Evolutionary conservation across 2,888 invertebrate species (phyloP), one percentile per base, ranked within the genome.

Genomic region (Xanthia icteritia): DNA sequence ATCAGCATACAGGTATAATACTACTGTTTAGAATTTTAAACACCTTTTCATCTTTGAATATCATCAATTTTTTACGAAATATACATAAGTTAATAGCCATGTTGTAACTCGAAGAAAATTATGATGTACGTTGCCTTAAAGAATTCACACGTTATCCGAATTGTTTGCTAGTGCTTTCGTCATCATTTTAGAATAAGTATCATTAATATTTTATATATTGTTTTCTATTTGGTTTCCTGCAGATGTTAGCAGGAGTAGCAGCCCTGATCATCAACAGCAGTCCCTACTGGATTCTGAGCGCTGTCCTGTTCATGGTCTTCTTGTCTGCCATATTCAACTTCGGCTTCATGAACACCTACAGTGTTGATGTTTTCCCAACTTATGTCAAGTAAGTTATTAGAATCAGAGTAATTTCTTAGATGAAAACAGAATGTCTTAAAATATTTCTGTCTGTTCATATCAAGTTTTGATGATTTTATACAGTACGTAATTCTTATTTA

Each of bases 291-390:
- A 75, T 90, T 58, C 70, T 95, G 31, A 94, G 93, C 23, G 92
- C 92, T 0, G 60, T 92, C n/a, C 88, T 94, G 2, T 92, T 95
- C 85, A 89, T 95, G 76, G 56, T 91, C 2, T 94, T 92, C 85
- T 77, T 94, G 61, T 82, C 92, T 0, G 94, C 93, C 0, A 78
- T 93, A 31, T 90, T 96, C 66, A 96, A 95, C 90, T 96, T 95
- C 56, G 96, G 95, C 0, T 90, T 94, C 60, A 89, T 96, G 2
- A 92, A 93, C 20, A 92, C 95, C 0, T 95, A 94, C 84, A 92
- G 92, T 60, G 96, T 96, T 0, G 96, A 96, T 8, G 77, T 96
- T 70, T 96, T 95, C 84, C 97, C 97, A 1, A 96, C 97, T 73
- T 95, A 95, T 73, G 94, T 96, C 78, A 96, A 95, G 96, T 96